Base-by-base conservation (phyloP, 2,888 invertebrate species). In the Nomada hirtipes region DNA sequence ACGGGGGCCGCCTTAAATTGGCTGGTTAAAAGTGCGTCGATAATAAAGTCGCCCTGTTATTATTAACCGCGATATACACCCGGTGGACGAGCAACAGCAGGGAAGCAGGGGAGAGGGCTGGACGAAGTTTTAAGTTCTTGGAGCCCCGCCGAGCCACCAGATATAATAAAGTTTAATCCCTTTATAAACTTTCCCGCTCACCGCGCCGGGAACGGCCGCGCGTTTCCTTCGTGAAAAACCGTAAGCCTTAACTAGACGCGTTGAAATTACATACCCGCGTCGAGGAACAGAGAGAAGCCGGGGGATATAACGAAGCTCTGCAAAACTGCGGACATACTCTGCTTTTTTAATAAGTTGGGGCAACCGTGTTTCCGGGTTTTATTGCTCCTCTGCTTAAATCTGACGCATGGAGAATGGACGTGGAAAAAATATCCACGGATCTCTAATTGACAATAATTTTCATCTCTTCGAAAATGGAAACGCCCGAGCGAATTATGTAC, bases 141-240 rank as follows among this genome's bases (percentile, higher is more conserved):
- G 52, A 64, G 20, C 47, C 71, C 36, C 61, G 68, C 75, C 61
- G 53, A 67, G 73, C 42, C 71, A 44, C 65, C 70, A 29, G 70
- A 81, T 81, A 76, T 86, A 86, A 87, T 76, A 77, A 86, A 86
- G 70, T 85, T 83, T 85, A 88, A 88, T 88, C 85, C 83, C 83
- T 88, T 85, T 88, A 83, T 72, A 86, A 88, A 88, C 64, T 88
- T 84, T 78, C 70, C 29, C 52, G 79, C 52, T 79, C 57, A 13
- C 23, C 53, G 42, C 23, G 55, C 15, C 59, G 52, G 26, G 59
- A 74, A 23, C 9, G 23, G 67, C 29, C 42, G 42, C 47, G 20
- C n/a, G 52, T 57, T 68, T 63, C 80, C 57, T 76, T 72, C 65
- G 57, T 53, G 82, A 72, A 73, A 83, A 72, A 64, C 71, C 71